Conservation (phyloP, 2,797 vertebrate species). For the Xyrichtys novacula region DNA sequence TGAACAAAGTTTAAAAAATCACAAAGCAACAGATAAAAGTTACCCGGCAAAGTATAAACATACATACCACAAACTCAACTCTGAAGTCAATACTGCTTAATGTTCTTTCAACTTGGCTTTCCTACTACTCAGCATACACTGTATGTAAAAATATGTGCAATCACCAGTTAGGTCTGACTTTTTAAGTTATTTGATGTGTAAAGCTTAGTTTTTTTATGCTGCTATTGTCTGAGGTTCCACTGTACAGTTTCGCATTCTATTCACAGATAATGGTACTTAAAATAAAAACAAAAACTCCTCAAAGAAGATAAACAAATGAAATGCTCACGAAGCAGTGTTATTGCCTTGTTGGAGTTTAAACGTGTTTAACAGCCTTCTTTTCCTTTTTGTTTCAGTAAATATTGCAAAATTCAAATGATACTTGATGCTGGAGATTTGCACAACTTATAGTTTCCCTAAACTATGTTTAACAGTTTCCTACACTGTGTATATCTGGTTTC, state of each 20-base stretch:
- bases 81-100: slow-evolving; percentile 60
- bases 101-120: slow-evolving; percentile 61
- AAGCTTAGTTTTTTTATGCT: slow-evolving; percentile 68
- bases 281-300: slow-evolving; percentile 34
- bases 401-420: slow-evolving; percentile 64
- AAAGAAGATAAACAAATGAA: slow-evolving; percentile 36
- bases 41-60: slow-evolving; percentile 45
- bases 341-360: slow-evolving; percentile 65
- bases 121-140: slow-evolving; percentile 63
- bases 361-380: slow-evolving; percentile 38
- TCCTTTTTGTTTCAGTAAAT: slow-evolving; percentile 45
- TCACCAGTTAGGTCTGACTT: slow-evolving; percentile 59
- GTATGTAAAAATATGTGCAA: slow-evolving; percentile 68
- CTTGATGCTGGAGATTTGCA: slow-evolving; percentile 77
- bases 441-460: slow-evolving; percentile 66
- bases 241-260: slow-evolving; percentile 58
- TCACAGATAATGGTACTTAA: slow-evolving; percentile 54
- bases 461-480: slow-evolving; percentile 51
- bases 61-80: slow-evolving; percentile 59
- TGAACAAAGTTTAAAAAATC: slow-evolving; percentile 64
- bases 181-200: slow-evolving; percentile 65
- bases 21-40: slow-evolving; percentile 53
- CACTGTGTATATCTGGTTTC: slow-evolving; percentile 66
- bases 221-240: slow-evolving; percentile 72
- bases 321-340: slow-evolving; percentile 66